A percentile compares a stretch with the other conserved stretches of the same genome.
Evolutionary conservation across 2,888 invertebrate species (phyloP).

Genomic region (Drosophila diplacantha): DNA sequence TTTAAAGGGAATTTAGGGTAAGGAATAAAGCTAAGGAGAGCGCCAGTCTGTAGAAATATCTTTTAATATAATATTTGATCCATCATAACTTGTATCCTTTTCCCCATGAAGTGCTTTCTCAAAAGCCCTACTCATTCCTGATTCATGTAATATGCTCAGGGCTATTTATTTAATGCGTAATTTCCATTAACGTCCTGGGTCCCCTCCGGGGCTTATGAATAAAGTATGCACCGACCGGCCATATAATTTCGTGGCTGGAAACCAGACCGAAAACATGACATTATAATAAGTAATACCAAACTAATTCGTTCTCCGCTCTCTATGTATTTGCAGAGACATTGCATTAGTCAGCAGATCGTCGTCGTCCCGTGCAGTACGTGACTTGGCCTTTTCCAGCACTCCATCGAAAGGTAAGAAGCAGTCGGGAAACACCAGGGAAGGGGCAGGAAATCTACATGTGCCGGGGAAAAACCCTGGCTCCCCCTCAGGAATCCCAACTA

Average conservation of each 20-base stretch:
- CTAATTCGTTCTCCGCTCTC: conserved; percentile 47
- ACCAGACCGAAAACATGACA: conserved; percentile 28
- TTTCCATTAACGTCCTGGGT: conserved; percentile 26
- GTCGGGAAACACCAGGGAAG: neutral
- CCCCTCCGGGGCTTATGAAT: conserved; percentile 21
- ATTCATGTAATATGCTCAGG: conserved; percentile 11
- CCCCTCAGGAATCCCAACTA: conserved; percentile 25
- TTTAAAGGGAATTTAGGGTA: neutral
- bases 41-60: too few species aligned
- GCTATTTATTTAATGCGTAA: conserved; percentile 33
- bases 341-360: conserved; percentile 63
- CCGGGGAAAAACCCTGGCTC: neutral
- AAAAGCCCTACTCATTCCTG: conserved; percentile 12
- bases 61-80: too few species aligned
- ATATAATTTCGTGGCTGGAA: conserved; percentile 27
- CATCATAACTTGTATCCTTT: too few species aligned
- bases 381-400: conserved; percentile 56
- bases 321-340: conserved; percentile 37
- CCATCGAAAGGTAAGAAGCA: conserved; percentile 58
- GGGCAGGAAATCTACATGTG: conserved; percentile 1
- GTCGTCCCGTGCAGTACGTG: conserved; percentile 49
- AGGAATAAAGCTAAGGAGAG: accelerated
- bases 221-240: conserved; percentile 16
- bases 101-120: neutral
- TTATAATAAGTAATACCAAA: conserved; percentile 43